Conservation (phyloP, 2,113 vertebrate genomes). For the Motacilla tschutschensis region DNA sequence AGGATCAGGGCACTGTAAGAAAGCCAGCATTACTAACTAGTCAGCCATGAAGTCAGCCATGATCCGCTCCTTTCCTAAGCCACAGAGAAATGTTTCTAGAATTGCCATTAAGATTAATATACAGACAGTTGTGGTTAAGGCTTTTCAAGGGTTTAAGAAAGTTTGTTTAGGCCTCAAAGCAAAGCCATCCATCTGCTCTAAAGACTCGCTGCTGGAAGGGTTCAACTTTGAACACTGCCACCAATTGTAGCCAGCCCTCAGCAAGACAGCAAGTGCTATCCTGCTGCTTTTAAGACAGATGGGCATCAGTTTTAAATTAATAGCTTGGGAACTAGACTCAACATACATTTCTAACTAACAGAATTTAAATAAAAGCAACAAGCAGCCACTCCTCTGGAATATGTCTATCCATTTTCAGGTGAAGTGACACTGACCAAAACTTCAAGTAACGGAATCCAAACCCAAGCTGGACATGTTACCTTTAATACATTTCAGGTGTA, state of each 20-base stretch:
- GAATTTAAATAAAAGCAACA: not conserved
- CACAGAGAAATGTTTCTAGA: not conserved
- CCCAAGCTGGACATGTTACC: not conserved
- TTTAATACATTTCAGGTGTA: not conserved
- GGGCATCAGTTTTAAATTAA: not conserved
- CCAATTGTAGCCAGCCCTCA: not conserved
- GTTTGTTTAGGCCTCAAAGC: not conserved
- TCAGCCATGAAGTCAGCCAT: not conserved
- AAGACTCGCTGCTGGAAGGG: not conserved
- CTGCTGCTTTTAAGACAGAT: not conserved
- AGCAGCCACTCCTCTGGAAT: not conserved
- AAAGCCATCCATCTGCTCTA: not conserved
- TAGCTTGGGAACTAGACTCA: not conserved
- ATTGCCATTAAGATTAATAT: not conserved
- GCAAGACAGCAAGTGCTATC: not conserved
- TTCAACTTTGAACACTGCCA: not conserved
- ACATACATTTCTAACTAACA: not conserved
- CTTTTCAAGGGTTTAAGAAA: not conserved
- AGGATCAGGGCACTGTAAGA: not conserved
- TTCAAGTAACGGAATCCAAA: not conserved
- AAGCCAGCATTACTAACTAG: not conserved
- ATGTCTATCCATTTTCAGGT: not conserved
- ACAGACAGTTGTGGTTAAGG: not conserved
- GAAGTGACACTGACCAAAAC: not conserved
- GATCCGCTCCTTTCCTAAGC: not conserved